A percentile compares a stretch with the other conserved stretches of the same genome.
Evolutionary conservation across 1,140 invertebrate species (phyloP).

Genomic region (Acyrthosiphon pisum): DNA sequence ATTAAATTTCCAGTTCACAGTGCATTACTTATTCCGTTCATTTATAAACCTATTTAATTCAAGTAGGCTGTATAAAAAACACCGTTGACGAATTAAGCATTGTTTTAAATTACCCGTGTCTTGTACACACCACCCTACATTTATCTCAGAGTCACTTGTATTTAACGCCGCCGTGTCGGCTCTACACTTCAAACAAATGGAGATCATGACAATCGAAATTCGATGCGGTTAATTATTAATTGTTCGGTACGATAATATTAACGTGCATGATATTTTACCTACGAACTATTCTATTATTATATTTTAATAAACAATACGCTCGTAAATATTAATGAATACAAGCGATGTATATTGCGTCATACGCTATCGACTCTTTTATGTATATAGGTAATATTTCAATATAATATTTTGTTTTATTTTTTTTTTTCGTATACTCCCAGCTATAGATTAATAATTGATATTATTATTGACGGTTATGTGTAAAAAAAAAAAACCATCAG

Average conservation of each 20-base stretch:
- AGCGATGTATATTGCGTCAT: background rate
- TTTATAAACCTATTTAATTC: constrained; percentile 7
- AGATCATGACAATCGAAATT: background rate
- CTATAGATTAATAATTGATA: background rate
- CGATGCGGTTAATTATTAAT: background rate
- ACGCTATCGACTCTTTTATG: too few relatives aligned
- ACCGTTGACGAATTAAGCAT: constrained; percentile 1
- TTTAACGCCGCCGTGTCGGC: background rate
- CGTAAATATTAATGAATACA: background rate
- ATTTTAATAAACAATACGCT: background rate
- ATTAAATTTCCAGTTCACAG: constrained; percentile 5
- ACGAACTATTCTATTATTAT: background rate
- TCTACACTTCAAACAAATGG: background rate
- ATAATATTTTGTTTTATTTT: background rate
- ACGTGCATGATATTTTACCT: background rate
- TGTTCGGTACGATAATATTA: background rate
- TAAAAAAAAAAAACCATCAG: background rate
- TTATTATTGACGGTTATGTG: background rate
- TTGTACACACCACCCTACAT: constrained; percentile 7
- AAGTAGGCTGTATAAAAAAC: background rate
- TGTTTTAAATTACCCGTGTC: constrained; percentile 15
- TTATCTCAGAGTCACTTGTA: background rate
- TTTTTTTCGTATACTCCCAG: background rate
- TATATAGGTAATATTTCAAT: background rate
- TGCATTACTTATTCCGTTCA: background rate